Percentiles rank a stretch among this genome's conserved stretches.
Conservation (phyloP, 2,888 invertebrate genomes). For the Trichogramma dendrolimi region DNA sequence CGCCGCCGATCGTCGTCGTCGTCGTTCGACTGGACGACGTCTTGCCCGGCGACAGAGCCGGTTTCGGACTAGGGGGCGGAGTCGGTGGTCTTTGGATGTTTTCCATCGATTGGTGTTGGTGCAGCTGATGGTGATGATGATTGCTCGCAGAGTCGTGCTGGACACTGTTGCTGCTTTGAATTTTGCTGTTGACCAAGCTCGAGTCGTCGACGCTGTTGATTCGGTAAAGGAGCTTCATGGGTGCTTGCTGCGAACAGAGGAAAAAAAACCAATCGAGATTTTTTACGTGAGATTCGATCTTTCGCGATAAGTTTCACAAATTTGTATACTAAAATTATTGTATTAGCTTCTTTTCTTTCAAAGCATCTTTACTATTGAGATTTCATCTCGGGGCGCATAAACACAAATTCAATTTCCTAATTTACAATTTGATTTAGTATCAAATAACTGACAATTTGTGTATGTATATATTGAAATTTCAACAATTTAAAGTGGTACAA, state of each 20-base stretch:
- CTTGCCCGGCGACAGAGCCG: conserved; percentile 30
- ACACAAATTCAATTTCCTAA: too few relatives aligned
- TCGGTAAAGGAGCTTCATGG: conserved; percentile 44
- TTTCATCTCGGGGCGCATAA: too few relatives aligned
- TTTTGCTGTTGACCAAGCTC: conserved; percentile 19
- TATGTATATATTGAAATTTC: too few relatives aligned
- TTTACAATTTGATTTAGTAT: too few relatives aligned
- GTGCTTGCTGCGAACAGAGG: conserved; percentile 40
- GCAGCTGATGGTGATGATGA: background rate
- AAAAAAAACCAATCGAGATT: background rate
- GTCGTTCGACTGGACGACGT: conserved; percentile 1
- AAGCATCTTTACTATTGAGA: too few relatives aligned
- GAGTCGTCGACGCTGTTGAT: conserved; percentile 35
- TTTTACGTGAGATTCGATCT: too few relatives aligned
- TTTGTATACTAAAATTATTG: too few relatives aligned
- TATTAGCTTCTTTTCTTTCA: too few relatives aligned
- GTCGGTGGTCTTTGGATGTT: conserved; percentile 46
- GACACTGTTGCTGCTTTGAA: conserved; percentile 14
- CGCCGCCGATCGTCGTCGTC: conserved; percentile 4
- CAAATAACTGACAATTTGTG: too few relatives aligned
- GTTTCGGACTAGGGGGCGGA: conserved; percentile 46
- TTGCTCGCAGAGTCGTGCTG: conserved; percentile 18
- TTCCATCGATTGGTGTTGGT: conserved; percentile 34
- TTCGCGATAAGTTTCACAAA: too few relatives aligned
- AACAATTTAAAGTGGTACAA: too few relatives aligned